phyloP scores from a whole-genome alignment of 1,140 invertebrate species.

The Ptiloglossa arizonensis region DNA sequence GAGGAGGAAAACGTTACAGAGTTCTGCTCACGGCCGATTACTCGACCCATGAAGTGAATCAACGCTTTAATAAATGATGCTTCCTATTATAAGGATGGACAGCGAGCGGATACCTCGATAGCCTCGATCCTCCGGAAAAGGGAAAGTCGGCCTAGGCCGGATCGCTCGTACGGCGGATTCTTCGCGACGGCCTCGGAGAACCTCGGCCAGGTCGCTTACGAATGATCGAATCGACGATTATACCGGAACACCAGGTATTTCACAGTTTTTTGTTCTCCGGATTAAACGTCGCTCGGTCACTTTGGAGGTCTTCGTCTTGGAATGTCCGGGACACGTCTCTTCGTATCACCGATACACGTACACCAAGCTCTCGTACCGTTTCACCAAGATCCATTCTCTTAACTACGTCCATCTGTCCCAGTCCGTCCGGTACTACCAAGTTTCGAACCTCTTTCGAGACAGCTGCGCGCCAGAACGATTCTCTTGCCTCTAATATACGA shows the following conservation, averaged over 20 bases:
- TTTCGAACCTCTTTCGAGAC: too few species aligned
- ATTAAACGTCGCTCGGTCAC: neutral
- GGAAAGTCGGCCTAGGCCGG: slow-evolving; percentile 59
- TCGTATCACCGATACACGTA: neutral
- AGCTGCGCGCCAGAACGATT: too few species aligned
- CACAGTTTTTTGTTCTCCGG: neutral
- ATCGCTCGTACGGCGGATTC: slow-evolving; percentile 33
- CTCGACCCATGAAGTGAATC: slow-evolving; percentile 47
- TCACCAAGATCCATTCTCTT: too few species aligned
- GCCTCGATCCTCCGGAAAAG: slow-evolving; percentile 61
- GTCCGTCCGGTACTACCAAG: too few species aligned
- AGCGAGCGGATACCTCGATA: slow-evolving; percentile 42
- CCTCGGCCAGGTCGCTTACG: slow-evolving; percentile 16
- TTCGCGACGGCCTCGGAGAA: slow-evolving; percentile 27
- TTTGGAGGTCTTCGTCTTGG: neutral
- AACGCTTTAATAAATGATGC: slow-evolving; percentile 58
- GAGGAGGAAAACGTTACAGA: slow-evolving; percentile 9
- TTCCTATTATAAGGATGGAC: slow-evolving; percentile 52
- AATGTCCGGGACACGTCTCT: neutral
- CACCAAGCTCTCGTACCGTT: too few species aligned
- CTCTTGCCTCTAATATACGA: too few species aligned
- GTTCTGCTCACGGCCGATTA: slow-evolving; percentile 45
- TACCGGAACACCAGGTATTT: slow-evolving; percentile 31
- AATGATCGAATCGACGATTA: slow-evolving; percentile 37
- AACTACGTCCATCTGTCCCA: too few species aligned